Conservation (phyloP, 30 jellyfish, hydroid and myxozoan genomes). For the Hydractinia echinata region DNA sequence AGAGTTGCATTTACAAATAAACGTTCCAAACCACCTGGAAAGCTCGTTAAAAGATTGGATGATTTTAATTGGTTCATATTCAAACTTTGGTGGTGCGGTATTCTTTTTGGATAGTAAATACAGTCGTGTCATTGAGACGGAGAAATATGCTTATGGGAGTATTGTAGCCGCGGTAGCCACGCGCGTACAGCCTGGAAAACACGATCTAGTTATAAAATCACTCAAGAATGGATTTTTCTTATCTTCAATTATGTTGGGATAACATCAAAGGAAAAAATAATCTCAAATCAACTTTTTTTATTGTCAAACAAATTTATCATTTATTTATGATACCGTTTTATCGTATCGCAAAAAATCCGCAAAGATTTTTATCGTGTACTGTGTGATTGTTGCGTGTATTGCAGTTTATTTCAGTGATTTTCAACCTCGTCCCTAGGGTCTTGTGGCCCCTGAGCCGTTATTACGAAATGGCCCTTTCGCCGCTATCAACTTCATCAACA, state of each 20-base stretch:
- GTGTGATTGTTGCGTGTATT: no score
- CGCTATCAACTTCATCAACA: no score
- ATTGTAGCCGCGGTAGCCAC: conserved; percentile 99
- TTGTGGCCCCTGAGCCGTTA: no score
- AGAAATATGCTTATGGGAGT: conserved; percentile 92
- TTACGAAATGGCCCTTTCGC: no score
- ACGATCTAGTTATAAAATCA: conserved; percentile 63
- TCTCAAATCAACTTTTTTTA: no score
- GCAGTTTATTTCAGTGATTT: no score
- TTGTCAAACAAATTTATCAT: no score
- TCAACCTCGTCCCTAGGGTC: no score
- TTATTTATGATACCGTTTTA: no score
- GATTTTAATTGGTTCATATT: conserved; percentile 91
- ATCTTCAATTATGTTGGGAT: conserved; percentile 88
- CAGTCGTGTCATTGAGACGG: conserved; percentile 92
- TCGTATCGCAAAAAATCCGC: no score
- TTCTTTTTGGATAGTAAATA: conserved; percentile 68
- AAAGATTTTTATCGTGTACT: no score
- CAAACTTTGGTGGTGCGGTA: conserved; percentile 95
- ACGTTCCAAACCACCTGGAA: conserved; percentile 66
- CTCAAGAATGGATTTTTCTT: conserved; percentile 71
- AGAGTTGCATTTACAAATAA: conserved; percentile 59
- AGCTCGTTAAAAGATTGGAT: conserved; percentile 67
- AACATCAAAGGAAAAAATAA: neutral
- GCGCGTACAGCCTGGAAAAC: conserved; percentile 88